Evolutionary conservation across 1,140 invertebrate genomes (phyloP), one percentile per base, ranked within the genome.

Genomic region (Rhagoletis pomonella): DNA sequence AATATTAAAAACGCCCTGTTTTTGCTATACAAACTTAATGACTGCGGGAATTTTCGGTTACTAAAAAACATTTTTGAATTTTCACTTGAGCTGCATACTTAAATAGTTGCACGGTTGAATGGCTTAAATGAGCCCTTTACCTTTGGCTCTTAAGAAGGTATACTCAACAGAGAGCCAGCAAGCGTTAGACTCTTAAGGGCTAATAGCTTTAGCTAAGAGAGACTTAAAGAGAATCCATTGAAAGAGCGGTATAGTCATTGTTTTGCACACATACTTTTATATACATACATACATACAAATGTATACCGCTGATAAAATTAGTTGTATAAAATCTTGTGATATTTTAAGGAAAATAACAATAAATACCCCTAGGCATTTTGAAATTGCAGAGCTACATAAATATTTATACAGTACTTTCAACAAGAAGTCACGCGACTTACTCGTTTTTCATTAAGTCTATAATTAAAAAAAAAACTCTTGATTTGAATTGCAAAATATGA

Each of bases 41-140:
- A 81, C 73, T 81, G 73, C 50, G 73, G 73, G 73, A 81, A 81
- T 81, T 81, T 81, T 55, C 73, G 9, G 73, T 81, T 81, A 81
- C n/a, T 29, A 29, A 29, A 29, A 81, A 81, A 81, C 42, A 55
- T 55, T 81, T 29, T 81, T 81, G 73, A 81, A 81, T 81, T 81
- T 81, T 50, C 10, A n/a, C 42, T 50, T 81, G n/a, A 55, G 17
- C n/a, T 55, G 73, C 44, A 29, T 29, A 29, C 29, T 29, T 29
- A 29, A 50, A 73, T n/a, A 81, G 19, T 81, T 81, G 73, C 47
- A 81, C 73, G 73, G 17, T 58, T 81, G 73, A 81, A 81, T 81
- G 73, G 73, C 73, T 29, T 2, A n/a, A 55, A 55, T 47, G 67
- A 81, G 73, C 7, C 2, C 73, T 42, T 81, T 29, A 55, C 5